These are phyloP conservation scores for Cheilosia variabilis DNA, from an alignment of 2,888 invertebrate genomes.

Conservation along the genomic window DNA sequence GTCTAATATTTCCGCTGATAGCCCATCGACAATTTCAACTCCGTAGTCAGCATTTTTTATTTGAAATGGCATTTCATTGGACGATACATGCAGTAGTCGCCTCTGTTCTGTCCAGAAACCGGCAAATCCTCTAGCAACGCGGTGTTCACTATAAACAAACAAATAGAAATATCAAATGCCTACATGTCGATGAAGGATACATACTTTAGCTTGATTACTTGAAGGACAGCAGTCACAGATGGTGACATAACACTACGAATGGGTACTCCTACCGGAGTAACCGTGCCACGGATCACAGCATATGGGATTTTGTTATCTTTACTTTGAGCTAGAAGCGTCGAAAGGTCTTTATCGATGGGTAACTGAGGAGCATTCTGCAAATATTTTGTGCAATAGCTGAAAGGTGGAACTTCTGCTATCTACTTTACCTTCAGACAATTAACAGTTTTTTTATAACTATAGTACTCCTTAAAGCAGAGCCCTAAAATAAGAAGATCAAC, in stretches of 20 bases:
- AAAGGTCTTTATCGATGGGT: constrained; percentile 87
- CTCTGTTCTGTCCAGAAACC: constrained; percentile 95
- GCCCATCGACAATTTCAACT: constrained; percentile 90
- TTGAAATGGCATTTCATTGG: constrained; percentile 92
- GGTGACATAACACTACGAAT: constrained; percentile 90
- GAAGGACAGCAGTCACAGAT: constrained; percentile 90
- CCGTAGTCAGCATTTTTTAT: constrained; percentile 86
- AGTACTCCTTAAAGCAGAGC: constrained; percentile 89
- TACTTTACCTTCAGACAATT: constrained; percentile 87
- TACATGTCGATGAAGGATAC: not conserved
- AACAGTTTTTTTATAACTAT: constrained; percentile 89
- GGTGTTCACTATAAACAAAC: constrained; percentile 87
- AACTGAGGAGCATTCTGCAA: constrained; percentile 88
- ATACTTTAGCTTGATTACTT: constrained; percentile 88
- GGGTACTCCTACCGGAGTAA: constrained; percentile 90
- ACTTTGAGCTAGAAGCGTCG: constrained; percentile 86
- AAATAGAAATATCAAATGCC: not conserved
- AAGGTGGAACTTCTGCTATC: constrained; percentile 76
- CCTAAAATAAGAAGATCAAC: constrained; percentile 90
- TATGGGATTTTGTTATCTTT: constrained; percentile 88
- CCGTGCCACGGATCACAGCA: constrained; percentile 90
- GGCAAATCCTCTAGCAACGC: constrained; percentile 91
- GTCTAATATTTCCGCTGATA: constrained; percentile 89
- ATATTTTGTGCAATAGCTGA: not conserved
- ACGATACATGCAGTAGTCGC: constrained; percentile 90